Evolutionary conservation across 2,113 vertebrate genomes (phyloP).

Genomic region (Amphilophus citrinellus): DNA sequence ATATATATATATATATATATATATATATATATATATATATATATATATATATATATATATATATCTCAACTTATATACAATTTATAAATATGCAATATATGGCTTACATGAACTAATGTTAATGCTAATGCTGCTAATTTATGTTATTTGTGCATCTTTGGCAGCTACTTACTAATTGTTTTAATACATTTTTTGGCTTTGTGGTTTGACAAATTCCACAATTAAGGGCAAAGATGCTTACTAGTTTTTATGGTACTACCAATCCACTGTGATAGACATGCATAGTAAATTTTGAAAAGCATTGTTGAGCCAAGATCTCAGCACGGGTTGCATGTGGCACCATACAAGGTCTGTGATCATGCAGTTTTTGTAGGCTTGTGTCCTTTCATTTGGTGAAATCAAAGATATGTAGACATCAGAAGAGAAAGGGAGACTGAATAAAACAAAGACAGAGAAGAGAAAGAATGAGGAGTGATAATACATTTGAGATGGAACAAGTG

Average conservation of each 20-base stretch:
- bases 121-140: neutral
- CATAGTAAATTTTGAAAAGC: conserved; percentile 13
- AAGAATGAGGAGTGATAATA: conserved; percentile 24
- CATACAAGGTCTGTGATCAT: conserved; percentile 15
- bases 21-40: too few species aligned
- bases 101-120: too few species aligned
- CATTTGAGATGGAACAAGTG: conserved; percentile 17
- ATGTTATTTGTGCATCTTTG: neutral
- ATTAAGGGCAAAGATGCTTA: neutral
- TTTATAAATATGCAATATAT: too few species aligned
- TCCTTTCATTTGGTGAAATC: conserved; percentile 51
- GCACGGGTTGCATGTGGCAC: neutral
- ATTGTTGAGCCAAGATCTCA: neutral
- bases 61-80: too few species aligned
- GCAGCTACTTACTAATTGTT: neutral
- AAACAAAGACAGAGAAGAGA: conserved; percentile 40
- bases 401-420: conserved; percentile 34
- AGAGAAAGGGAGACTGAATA: conserved; percentile 11
- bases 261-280: neutral
- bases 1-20: too few species aligned
- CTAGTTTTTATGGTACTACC: neutral
- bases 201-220: neutral
- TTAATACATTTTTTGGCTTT: neutral
- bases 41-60: too few species aligned
- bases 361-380: conserved; percentile 34